Evolutionary conservation across 2,888 invertebrate species (phyloP), one percentile per base, ranked within the genome.

Genomic region (Trichacis sp.): DNA sequence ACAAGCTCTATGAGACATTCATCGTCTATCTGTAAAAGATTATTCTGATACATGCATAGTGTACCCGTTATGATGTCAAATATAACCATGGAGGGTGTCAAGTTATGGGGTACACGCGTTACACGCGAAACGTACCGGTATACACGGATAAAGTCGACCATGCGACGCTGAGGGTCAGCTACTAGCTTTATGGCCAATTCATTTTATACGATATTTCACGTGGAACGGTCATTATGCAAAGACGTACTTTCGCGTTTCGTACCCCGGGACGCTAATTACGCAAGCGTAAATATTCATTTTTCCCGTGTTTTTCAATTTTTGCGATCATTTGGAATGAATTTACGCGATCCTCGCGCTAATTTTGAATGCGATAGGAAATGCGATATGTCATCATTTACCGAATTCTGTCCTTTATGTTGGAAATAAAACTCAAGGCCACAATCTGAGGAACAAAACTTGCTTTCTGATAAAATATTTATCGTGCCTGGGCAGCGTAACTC

Each of bases 141-240:
- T 58, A 58, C 70, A 73, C 74, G 71, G 73, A 76, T 75, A 76
- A 24, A 75, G 74, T 70, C 64, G 68, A 67, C 54, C 60, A 49
- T 56, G 56, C 61, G 68, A 68, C 43, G 56, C 54, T 59, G 60
- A 61, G 65, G 56, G 59, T 64, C 70, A 69, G 74, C 74, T 77
- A 73, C 71, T 72, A 69, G 66, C 74, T 82, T 82, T 82, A 81
- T 77, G 76, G 78, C 74, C 80, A 80, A 81, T 82, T 81, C 77
- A 78, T 81, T 82, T 81, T 78, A 81, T 78, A 77, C 73, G 75
- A 78, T 79, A 80, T 78, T 79, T 76, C 75, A 72, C 77, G 75
- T 75, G 76, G 78, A 80, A 77, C 63, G 72, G 64, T 74, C 77
- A 76, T 77, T 77, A 74, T 61, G 64, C 51, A 67, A 59, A 61